Conservation (phyloP, 1,140 invertebrate genomes). For the Aporrectodea caliginosa region DNA sequence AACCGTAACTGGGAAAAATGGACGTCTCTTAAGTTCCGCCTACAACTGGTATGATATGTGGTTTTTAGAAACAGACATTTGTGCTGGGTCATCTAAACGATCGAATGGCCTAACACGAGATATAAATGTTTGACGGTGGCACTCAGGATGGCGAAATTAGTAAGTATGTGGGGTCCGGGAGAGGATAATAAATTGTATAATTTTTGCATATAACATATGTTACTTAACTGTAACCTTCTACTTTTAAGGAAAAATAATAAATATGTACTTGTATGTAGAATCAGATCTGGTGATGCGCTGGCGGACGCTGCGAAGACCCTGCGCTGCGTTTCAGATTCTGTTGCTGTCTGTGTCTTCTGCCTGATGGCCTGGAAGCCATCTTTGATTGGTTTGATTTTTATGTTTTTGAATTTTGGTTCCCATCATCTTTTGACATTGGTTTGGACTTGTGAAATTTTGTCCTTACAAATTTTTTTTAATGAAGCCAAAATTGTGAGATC, state of each 20-base stretch:
- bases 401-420: too few relatives aligned
- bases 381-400: too few relatives aligned
- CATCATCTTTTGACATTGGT: too few relatives aligned
- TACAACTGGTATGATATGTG: slow-evolving; percentile 2
- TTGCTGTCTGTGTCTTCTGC: not conserved
- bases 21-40: not conserved
- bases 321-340: not conserved
- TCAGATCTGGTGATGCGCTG: slow-evolving; percentile 1
- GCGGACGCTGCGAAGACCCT: not conserved
- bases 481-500: too few relatives aligned
- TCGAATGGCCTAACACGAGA: not conserved
- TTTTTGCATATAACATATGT: not conserved
- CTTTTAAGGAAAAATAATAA: not conserved
- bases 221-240: not conserved
- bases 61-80: not conserved
- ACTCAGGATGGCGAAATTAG: not conserved
- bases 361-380: not conserved
- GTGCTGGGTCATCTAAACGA: not conserved
- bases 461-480: too few relatives aligned
- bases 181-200: not conserved
- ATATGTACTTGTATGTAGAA: slow-evolving; percentile 3
- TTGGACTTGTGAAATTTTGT: too few relatives aligned
- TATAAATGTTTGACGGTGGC: not conserved
- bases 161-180: not conserved
- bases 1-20: not conserved